Conservation (phyloP, 2,113 vertebrate genomes). For the Coryphaenoides rupestris region DNA sequence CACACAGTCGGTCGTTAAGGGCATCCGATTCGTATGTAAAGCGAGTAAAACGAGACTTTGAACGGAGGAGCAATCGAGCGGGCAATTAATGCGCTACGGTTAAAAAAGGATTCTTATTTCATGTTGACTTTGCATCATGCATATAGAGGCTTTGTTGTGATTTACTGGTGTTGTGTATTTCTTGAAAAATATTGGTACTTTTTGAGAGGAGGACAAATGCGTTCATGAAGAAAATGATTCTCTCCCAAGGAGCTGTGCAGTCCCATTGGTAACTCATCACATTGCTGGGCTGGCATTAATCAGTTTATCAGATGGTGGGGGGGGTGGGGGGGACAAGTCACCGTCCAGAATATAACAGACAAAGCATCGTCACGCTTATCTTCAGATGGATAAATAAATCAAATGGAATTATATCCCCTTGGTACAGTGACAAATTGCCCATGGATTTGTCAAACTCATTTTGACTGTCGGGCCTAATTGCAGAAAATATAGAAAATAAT, state of each 20-base stretch:
- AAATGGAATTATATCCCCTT: conserved; percentile 22
- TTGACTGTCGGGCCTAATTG: conserved; percentile 33
- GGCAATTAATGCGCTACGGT: no score
- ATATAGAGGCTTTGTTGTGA: not conserved
- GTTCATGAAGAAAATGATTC: conserved; percentile 20
- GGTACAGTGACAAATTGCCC: conserved; percentile 42
- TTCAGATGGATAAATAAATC: conserved; percentile 38
- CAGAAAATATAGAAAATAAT: not conserved
- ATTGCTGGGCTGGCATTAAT: conserved; percentile 18
- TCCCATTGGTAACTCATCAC: conserved; percentile 27
- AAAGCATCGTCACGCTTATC: conserved; percentile 44
- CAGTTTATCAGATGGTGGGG: conserved; percentile 1
- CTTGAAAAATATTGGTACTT: not conserved
- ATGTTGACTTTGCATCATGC: no score
- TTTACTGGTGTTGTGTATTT: not conserved
- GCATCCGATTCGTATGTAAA: not conserved
- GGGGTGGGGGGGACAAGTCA: not conserved
- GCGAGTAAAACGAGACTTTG: not conserved
- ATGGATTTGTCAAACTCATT: conserved; percentile 9
- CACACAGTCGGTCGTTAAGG: no score
- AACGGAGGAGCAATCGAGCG: not conserved
- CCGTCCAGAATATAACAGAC: conserved; percentile 22
- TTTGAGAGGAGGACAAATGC: not conserved
- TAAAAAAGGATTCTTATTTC: no score
- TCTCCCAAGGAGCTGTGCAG: not conserved